phyloP scores from a whole-genome alignment of 2,888 invertebrate species.

The Agelastica alni region DNA sequence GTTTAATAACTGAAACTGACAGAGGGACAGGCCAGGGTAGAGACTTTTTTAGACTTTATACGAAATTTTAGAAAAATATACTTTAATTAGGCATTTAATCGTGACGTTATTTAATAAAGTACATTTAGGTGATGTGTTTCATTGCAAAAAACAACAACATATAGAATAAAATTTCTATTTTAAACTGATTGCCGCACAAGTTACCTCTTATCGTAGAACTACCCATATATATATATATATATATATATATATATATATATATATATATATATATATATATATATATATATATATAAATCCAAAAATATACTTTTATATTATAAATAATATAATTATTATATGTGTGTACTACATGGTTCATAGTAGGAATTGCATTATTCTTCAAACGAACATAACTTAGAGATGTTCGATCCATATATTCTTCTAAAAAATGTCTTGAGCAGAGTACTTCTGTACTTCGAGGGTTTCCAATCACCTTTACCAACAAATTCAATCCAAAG shows the following conservation, averaged over 20 bases:
- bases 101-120: conserved; percentile 2
- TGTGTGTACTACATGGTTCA: conserved; percentile 5
- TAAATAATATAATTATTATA: not conserved
- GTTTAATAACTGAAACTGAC: not conserved
- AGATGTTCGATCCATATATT: conserved; percentile 12
- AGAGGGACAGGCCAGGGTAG: not conserved
- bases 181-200: conserved; percentile 6
- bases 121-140: not conserved
- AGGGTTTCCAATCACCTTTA: too few relatives aligned
- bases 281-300: too few relatives aligned
- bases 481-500: too few relatives aligned
- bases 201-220: not conserved
- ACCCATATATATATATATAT: too few relatives aligned
- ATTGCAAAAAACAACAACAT: conserved; percentile 1
- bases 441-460: not conserved
- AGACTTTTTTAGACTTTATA: conserved; percentile 1
- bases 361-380: conserved; percentile 2
- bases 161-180: not conserved
- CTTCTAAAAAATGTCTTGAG: not conserved
- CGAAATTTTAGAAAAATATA: not conserved
- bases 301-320: not conserved
- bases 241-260: too few relatives aligned
- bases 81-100: conserved; percentile 1
- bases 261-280: too few relatives aligned
- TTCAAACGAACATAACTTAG: conserved; percentile 6